A percentile compares a stretch with the other conserved stretches of the same genome.
Evolutionary conservation across 2,888 invertebrate species (phyloP).

Genomic region (Notodonta dromedarius): DNA sequence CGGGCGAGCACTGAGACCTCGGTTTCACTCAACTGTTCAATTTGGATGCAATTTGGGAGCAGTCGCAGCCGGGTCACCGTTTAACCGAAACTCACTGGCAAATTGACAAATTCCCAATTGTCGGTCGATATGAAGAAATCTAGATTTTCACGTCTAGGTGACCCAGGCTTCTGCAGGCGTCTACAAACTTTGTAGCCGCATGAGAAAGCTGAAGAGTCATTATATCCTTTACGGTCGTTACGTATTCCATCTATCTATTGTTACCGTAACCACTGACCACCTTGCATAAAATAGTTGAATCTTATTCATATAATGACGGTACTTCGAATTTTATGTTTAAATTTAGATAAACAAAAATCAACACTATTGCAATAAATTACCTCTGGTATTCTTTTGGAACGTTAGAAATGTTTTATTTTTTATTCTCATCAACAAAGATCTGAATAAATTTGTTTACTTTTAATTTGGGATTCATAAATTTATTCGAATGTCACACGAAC

Average conservation of each 20-base stretch:
- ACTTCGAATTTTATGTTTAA: neutral
- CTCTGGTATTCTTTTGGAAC: neutral
- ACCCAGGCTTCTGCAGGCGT: neutral
- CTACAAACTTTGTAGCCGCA: neutral
- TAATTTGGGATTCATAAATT: neutral
- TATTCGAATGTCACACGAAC: conserved; percentile 63
- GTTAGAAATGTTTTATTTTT: neutral
- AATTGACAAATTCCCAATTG: conserved; percentile 22
- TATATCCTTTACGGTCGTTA: too few relatives aligned
- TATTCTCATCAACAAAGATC: neutral
- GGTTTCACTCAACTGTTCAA: conserved; percentile 55
- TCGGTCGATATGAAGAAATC: conserved; percentile 16
- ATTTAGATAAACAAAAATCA: neutral
- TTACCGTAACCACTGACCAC: neutral
- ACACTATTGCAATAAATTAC: neutral
- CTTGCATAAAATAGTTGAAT: neutral
- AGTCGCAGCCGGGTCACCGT: conserved; percentile 9
- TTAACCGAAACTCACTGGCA: conserved; percentile 24
- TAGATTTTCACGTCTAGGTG: conserved; percentile 1
- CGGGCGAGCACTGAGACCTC: conserved; percentile 53
- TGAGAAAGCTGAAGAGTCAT: too few relatives aligned
- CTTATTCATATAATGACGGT: neutral
- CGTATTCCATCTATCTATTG: neutral
- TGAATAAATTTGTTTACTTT: neutral
- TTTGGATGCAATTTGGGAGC: conserved; percentile 37